These are phyloP conservation scores for Erebia epiphron DNA, from an alignment of 2,888 invertebrate genomes.

Conservation along the genomic window DNA sequence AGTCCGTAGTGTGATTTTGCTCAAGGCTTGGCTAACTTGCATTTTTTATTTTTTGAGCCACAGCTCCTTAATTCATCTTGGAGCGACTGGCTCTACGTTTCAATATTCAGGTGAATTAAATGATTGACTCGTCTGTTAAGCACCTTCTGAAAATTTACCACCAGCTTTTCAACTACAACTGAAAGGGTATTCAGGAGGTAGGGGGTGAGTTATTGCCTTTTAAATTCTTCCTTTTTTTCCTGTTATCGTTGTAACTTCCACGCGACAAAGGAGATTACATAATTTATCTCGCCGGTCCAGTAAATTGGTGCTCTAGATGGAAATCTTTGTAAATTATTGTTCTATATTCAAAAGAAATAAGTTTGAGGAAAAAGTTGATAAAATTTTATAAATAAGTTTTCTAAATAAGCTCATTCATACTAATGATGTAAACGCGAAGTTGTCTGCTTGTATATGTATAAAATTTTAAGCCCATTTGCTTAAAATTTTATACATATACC, in stretches of 20 bases:
- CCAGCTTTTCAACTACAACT: conserved; percentile 15
- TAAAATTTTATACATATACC: too few relatives aligned
- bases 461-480: too few relatives aligned
- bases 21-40: too few relatives aligned
- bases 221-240: conserved; percentile 70
- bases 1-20: too few relatives aligned
- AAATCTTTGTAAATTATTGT: conserved; percentile 46
- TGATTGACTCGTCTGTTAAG: neutral
- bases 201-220: conserved; percentile 70
- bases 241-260: conserved; percentile 69
- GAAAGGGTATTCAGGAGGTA: conserved; percentile 59
- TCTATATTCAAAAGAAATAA: conserved; percentile 29
- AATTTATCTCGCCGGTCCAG: conserved; percentile 65
- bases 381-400: neutral
- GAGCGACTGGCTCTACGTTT: too few relatives aligned
- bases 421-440: too few relatives aligned
- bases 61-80: too few relatives aligned
- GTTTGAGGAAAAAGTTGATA: neutral
- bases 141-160: neutral
- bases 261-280: conserved; percentile 72
- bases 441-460: too few relatives aligned
- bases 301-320: conserved; percentile 57
- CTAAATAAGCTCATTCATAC: neutral
- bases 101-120: too few relatives aligned
- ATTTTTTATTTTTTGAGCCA: too few relatives aligned